Evolutionary conservation across 30 jellyfish, hydroid and myxozoan species (phyloP), one percentile per base, ranked within the genome.

Genomic region (Aurelia aurita complex sp. Pacific): DNA sequence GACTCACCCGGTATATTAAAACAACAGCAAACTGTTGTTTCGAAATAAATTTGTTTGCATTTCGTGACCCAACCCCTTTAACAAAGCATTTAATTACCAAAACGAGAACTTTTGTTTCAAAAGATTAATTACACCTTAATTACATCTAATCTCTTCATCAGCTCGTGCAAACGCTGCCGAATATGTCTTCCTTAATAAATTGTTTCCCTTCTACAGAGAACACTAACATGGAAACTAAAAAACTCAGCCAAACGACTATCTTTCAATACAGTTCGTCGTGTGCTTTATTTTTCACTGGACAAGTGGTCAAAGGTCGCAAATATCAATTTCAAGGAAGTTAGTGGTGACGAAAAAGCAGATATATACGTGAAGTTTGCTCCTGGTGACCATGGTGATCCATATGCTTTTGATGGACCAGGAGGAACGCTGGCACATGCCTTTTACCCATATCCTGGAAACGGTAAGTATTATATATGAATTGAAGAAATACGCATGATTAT

Each of bases 391-490:
- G 80, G 64, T 6, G 91, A 82, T 29, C 55, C 18, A 3, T 72
- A 73, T 55, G 69, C 96, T 16, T 92, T 92, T 72, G 98, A 92
- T 92, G 98, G 98, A 11, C 72, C 72, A 6, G 92, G 94, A 10
- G 98, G 98, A 3, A 88, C 98, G 36, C 86, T 92, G 74, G 98
- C 98, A 9, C 98, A 88, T 77, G 98, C 98, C 1, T 92, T 92
- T 63, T 92, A 77, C 65, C 98, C 98, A 1, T 87, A 55, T 65
- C 84, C 81, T 14, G 83, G 87, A 66, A 60, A 61, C 38, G 89
- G 95, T 86, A 34, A 57, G 77, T 77, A 15, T 73, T 34, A 5
- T 68, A 5, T 68, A n/a, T 12, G 3, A 29, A 63, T 63, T 13
- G 35, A 12, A 12, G 35, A 15, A 65, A 29, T 14, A 29, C 19